Evolutionary conservation across 2,797 vertebrate species (phyloP).

Genomic region (Pyrrhura leucotis): DNA sequence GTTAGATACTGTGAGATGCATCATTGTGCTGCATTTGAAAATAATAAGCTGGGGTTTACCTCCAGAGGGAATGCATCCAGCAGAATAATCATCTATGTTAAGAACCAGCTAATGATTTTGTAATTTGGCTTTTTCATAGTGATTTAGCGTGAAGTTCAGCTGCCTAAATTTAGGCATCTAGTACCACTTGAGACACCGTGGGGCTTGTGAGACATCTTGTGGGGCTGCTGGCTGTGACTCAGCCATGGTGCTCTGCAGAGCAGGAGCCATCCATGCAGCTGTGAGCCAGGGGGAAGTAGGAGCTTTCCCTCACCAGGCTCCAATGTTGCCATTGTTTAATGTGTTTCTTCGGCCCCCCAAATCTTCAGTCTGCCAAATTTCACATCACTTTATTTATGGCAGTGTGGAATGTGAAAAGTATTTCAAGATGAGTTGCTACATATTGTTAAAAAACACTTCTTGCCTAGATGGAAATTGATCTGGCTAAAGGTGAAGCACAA

Average conservation of each 20-base stretch:
- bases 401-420: background rate
- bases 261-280: rapidly evolving
- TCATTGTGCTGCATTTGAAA: background rate
- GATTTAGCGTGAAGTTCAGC: rapidly evolving
- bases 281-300: rapidly evolving
- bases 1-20: background rate
- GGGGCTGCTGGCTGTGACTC: background rate
- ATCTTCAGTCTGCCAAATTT: background rate
- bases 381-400: background rate
- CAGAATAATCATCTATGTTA: background rate
- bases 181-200: background rate
- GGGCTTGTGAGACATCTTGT: background rate
- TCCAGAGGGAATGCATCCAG: background rate
- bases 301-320: background rate
- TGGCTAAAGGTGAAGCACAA: conserved; percentile 73
- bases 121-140: background rate
- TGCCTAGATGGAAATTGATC: conserved; percentile 76
- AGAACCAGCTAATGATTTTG: background rate
- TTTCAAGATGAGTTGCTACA: background rate
- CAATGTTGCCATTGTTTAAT: background rate
- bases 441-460: background rate
- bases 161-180: background rate
- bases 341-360: background rate
- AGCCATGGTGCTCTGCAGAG: background rate
- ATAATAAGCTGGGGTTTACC: background rate